These are phyloP conservation scores for Hirtodrosophila histrioides DNA, from an alignment of 2,888 invertebrate genomes.

Conservation along the genomic window DNA sequence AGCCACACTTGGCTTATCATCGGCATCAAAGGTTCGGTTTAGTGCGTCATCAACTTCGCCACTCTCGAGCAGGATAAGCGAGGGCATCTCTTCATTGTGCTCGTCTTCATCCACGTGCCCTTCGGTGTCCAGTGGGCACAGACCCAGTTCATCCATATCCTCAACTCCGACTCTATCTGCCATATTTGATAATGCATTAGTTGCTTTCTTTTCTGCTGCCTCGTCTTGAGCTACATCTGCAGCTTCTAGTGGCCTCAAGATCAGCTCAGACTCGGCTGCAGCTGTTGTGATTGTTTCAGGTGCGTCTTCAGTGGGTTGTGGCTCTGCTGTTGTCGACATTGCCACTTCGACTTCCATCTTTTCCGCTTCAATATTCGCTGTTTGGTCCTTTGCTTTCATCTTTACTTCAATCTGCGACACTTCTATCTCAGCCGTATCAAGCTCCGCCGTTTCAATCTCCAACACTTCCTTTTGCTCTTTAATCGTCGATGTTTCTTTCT, in stretches of 20 bases:
- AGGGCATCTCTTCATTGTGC: conserved; percentile 63
- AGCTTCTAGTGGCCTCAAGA: too few relatives aligned
- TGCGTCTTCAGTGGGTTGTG: background rate
- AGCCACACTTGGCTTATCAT: conserved; percentile 6
- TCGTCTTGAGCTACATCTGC: background rate
- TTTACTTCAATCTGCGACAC: too few relatives aligned
- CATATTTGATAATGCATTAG: background rate
- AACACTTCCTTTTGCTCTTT: conserved; percentile 4
- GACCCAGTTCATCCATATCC: conserved; percentile 65
- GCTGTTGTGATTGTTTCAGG: background rate
- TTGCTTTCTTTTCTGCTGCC: background rate
- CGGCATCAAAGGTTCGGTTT: conserved; percentile 30
- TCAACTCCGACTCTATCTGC: background rate
- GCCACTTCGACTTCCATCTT: background rate
- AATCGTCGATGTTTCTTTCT: too few relatives aligned
- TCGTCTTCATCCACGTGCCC: conserved; percentile 5
- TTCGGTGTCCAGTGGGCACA: conserved; percentile 51
- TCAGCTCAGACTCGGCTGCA: background rate
- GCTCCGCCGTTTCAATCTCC: background rate
- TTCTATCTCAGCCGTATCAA: too few relatives aligned
- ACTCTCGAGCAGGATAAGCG: conserved; percentile 60
- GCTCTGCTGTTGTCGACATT: too few relatives aligned
- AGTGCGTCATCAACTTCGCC: conserved; percentile 36
- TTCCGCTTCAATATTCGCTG: background rate
- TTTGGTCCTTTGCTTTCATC: too few relatives aligned